phyloP scores from a whole-genome alignment of 2,113 vertebrate genomes.

The Morone saxatilis region DNA sequence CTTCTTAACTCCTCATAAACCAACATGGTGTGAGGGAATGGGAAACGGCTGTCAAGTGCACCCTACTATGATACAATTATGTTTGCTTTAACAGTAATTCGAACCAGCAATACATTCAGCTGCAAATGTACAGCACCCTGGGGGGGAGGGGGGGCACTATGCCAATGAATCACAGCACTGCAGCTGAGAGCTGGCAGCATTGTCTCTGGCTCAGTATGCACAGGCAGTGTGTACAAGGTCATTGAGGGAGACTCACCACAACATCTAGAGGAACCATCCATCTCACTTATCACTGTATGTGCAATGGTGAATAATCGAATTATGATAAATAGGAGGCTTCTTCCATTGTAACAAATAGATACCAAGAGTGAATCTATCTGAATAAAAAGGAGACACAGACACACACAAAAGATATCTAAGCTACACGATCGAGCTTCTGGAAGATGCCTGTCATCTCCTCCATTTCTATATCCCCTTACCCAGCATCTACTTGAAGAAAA shows the following conservation, averaged over 20 bases:
- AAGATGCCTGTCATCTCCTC: conserved; percentile 43
- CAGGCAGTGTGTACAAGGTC: conserved; percentile 76
- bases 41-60: conserved; percentile 56
- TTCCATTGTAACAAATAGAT: conserved; percentile 66
- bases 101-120: conserved; percentile 60
- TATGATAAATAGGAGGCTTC: conserved; percentile 74
- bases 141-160: conserved; percentile 1
- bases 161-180: conserved; percentile 69
- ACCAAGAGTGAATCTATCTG: conserved; percentile 67
- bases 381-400: conserved; percentile 43
- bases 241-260: conserved; percentile 68
- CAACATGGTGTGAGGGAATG: conserved; percentile 37
- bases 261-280: conserved; percentile 69
- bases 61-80: conserved; percentile 62
- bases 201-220: conserved; percentile 65
- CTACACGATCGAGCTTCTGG: neutral
- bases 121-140: conserved; percentile 57
- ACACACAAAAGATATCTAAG: conserved; percentile 28
- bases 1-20: conserved; percentile 52
- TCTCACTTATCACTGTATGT: conserved; percentile 82
- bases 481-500: conserved; percentile 19
- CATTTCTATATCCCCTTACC: conserved; percentile 18
- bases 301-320: conserved; percentile 77
- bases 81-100: conserved; percentile 65
- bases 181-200: conserved; percentile 55